Evolutionary conservation across 2,888 invertebrate species (phyloP).

Genomic region (Pyrrhosoma nymphula): DNA sequence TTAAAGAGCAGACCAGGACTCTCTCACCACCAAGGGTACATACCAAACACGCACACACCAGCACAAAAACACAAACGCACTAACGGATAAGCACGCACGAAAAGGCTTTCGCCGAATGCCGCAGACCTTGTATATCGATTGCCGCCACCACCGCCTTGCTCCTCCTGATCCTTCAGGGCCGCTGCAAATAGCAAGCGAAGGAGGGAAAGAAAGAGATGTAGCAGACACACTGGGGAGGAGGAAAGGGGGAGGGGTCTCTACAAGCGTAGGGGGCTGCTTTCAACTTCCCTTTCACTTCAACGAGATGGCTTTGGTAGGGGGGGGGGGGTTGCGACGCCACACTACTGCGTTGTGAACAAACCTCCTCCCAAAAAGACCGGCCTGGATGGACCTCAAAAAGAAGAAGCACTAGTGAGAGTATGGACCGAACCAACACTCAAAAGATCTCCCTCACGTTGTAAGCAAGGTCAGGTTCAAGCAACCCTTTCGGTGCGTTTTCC

Average conservation of each 20-base stretch:
- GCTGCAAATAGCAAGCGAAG: neutral
- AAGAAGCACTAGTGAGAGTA: neutral
- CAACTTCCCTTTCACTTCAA: neutral
- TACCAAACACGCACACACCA: neutral
- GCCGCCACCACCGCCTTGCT: neutral
- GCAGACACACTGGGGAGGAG: neutral
- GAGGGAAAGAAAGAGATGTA: neutral
- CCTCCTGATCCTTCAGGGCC: neutral
- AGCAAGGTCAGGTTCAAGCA: neutral
- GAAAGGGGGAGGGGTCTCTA: neutral
- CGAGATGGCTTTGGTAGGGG: neutral
- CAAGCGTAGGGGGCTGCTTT: neutral
- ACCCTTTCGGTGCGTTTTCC: neutral
- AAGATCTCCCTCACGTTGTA: neutral
- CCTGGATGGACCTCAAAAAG: neutral
- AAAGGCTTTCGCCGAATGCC: conserved; percentile 10
- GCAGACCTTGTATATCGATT: conserved; percentile 63
- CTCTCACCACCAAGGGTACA: neutral
- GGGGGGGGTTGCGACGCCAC: neutral
- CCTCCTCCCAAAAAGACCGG: neutral
- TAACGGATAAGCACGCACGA: neutral
- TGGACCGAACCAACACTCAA: neutral
- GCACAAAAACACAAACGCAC: neutral
- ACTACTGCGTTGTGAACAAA: neutral
- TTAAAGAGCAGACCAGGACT: neutral